Conservation (phyloP, 1,140 invertebrate species). For the Conus betulinus region DNA sequence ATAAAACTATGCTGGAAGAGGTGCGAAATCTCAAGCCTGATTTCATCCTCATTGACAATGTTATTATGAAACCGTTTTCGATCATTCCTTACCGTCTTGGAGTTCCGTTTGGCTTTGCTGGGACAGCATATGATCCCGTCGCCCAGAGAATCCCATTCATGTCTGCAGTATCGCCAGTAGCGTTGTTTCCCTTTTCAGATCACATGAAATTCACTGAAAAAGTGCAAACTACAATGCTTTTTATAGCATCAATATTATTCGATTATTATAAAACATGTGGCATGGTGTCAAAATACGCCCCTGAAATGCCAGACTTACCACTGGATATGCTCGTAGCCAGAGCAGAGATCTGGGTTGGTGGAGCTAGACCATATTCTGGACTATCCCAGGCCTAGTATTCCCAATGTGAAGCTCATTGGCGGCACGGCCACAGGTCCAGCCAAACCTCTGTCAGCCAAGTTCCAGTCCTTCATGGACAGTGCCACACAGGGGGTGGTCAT, state of each 20-base stretch:
- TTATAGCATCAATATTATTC: not conserved
- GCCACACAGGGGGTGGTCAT: conserved; percentile 52
- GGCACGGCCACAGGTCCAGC: conserved; percentile 37
- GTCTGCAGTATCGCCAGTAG: conserved; percentile 6
- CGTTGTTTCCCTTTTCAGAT: not conserved
- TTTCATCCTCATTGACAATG: conserved; percentile 34
- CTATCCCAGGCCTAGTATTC: conserved; percentile 48
- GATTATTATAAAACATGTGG: not conserved
- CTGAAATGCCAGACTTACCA: conserved; percentile 33
- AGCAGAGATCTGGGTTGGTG: conserved; percentile 44
- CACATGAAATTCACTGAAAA: conserved; percentile 8
- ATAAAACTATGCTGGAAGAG: not conserved
- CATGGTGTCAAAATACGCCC: conserved; percentile 23
- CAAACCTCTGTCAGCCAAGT: conserved; percentile 28
- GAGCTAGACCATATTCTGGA: conserved; percentile 53
- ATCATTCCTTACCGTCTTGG: conserved; percentile 45
- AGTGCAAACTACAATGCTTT: not conserved
- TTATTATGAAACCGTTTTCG: conserved; percentile 4
- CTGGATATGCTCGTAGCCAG: conserved; percentile 29
- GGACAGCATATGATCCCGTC: not conserved
- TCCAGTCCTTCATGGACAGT: conserved; percentile 48
- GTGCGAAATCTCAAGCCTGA: conserved; percentile 26
- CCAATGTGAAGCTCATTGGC: conserved; percentile 54
- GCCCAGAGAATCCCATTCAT: conserved; percentile 13
- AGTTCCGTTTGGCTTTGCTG: conserved; percentile 39